These are phyloP conservation scores for Drosophila bipectinata DNA, from an alignment of 1,140 invertebrate genomes.

Conservation along the genomic window DNA sequence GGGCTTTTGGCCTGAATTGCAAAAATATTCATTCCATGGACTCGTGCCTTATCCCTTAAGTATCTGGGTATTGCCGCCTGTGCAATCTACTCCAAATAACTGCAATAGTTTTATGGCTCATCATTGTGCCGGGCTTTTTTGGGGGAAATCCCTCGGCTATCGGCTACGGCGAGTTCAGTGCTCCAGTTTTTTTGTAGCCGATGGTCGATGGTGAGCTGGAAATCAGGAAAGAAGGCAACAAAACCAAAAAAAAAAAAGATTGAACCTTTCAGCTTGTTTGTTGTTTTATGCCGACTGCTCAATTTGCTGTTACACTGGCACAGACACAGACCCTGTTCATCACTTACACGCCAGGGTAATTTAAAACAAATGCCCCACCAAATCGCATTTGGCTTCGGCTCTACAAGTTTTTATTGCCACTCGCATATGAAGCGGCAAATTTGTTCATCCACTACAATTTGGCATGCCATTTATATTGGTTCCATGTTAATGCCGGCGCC, in stretches of 20 bases:
- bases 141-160: constrained; percentile 50
- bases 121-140: constrained; percentile 27
- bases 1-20: constrained; percentile 19
- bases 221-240: neutral
- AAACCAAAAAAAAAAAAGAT: constrained; percentile 3
- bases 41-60: constrained; percentile 16
- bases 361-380: constrained; percentile 77
- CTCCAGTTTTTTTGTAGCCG: constrained; percentile 28
- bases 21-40: constrained; percentile 20
- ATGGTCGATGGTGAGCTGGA: neutral
- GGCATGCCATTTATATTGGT: constrained; percentile 81
- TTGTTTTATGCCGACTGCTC: constrained; percentile 55
- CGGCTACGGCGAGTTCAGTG: constrained; percentile 55
- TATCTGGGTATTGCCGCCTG: constrained; percentile 23
- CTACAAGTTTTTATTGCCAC: constrained; percentile 68
- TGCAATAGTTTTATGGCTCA: constrained; percentile 70
- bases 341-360: constrained; percentile 78
- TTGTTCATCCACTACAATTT: constrained; percentile 80
- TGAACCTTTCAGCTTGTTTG: constrained; percentile 33
- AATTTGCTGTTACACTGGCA: constrained; percentile 60
- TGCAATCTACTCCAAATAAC: constrained; percentile 54
- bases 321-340: constrained; percentile 51
- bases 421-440: constrained; percentile 65
- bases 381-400: constrained; percentile 68
- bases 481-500: constrained; percentile 72